Evolutionary conservation across 1,140 invertebrate species (phyloP).

Genomic region (Neoseiulus cucumeris): DNA sequence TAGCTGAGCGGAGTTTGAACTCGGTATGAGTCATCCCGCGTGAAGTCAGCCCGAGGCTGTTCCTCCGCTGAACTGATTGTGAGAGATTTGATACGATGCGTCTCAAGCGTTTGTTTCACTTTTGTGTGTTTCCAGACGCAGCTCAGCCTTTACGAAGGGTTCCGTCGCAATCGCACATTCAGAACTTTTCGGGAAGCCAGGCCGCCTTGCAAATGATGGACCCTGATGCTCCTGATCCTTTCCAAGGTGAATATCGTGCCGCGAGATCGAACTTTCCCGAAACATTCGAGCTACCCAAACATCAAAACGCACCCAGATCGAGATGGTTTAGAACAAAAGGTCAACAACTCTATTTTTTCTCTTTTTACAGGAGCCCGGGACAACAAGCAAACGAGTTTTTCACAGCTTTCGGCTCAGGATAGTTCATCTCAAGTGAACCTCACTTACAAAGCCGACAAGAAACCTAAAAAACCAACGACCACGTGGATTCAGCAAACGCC

Average conservation of each 20-base stretch:
- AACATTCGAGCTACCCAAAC: background rate
- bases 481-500: conserved; percentile 10
- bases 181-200: conserved; percentile 11
- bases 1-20: no score
- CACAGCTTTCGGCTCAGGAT: conserved; percentile 7
- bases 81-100: no score
- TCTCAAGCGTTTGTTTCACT: background rate
- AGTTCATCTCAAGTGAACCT: background rate
- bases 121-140: background rate
- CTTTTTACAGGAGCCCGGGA: background rate
- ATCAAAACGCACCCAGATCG: background rate
- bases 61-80: no score
- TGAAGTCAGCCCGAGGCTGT: no score
- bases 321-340: background rate
- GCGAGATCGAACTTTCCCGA: background rate
- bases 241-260: conserved; percentile 4
- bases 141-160: conserved; percentile 7
- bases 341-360: background rate
- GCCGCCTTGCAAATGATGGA: conserved; percentile 4
- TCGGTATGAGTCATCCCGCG: no score
- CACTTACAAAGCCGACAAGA: background rate
- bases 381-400: conserved; percentile 9
- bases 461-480: background rate
- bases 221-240: conserved; percentile 1
- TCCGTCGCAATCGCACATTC: conserved; percentile 6